Conservation (phyloP, 2,113 vertebrate genomes). For the Shinisaurus crocodilurus region DNA sequence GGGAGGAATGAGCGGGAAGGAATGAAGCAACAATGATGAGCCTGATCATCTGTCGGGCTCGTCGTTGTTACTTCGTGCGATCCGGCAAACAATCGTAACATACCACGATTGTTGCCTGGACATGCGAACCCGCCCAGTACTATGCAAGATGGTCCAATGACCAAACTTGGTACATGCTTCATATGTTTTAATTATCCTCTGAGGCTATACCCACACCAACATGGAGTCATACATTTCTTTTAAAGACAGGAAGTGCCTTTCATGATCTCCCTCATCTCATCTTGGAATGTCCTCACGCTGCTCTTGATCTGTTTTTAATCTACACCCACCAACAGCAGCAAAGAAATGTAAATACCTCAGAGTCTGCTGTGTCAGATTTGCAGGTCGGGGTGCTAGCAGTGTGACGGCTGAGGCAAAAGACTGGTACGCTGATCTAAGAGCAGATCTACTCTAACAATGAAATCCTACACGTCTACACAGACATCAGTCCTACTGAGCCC, state of each 20-base stretch:
- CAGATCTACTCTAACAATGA: neutral
- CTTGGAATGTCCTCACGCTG: neutral
- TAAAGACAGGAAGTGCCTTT: neutral
- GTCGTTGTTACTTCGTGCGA: no score
- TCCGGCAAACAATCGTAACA: no score
- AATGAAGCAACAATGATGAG: no score
- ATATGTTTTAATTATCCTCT: neutral
- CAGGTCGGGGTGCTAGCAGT: neutral
- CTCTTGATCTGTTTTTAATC: neutral
- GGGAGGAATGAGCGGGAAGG: no score
- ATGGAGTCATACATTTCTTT: neutral
- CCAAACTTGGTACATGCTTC: neutral
- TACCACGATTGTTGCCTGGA: no score
- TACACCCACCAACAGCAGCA: neutral
- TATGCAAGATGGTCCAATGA: neutral
- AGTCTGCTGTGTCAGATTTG: neutral
- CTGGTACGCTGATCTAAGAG: neutral
- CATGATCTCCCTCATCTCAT: no score
- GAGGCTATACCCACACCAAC: neutral
- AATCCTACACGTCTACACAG: no score
- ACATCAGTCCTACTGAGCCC: no score
- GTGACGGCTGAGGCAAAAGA: neutral
- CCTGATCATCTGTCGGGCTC: no score
- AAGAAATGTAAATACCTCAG: neutral
- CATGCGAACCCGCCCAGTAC: no score